Base-by-base conservation (phyloP, 2,113 vertebrate species). In the Emberiza fucata region DNA sequence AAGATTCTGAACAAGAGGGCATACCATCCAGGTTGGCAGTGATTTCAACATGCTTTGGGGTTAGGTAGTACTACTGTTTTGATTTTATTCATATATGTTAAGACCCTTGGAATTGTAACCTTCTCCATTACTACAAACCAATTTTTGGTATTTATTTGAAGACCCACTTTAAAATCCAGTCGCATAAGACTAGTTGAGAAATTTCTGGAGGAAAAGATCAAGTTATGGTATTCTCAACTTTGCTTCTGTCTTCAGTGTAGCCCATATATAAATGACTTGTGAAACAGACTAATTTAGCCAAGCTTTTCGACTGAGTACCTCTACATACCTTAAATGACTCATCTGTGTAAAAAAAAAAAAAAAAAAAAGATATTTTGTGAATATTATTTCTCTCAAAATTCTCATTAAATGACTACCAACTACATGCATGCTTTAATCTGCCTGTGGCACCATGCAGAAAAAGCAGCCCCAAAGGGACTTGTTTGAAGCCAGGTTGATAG, bases 341-440 rank as follows among this genome's bases (percentile, higher is more conserved):
- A 47, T 18, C 27, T 76, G 29, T 35, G 7, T 27, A 8, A 71
- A 11, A 28, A 12, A 89, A 73, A 31, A 61, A 8, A 89, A 60
- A 24, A 70, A 9, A 5, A 3, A 5, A 35, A 8, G 17, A 2
- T 1, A 64, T 54, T 85, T 51, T 48, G 45, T 86, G 39, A 57
- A 25, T 66, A 66, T n/a, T 60, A 56, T 50, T 71, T 84, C 15
- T 88, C 31, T 59, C 37, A 63, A 82, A 83, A 81, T 63, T 77
- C 16, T 59, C 44, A 42, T 21, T 18, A 63, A 89, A 56, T 27
- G 2, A 28, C 18, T 73, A 29, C 20, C 13, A 88, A 29, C 11
- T 5, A 8, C 0, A 0, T 6, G 27, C 16, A 23, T 37, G 14
- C 79, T 85, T 72, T 63, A 71, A 79, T 23, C 20, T 0, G 0